These are phyloP conservation scores for Amblyteles armatorius DNA, from an alignment of 2,888 invertebrate species.

Conservation along the genomic window DNA sequence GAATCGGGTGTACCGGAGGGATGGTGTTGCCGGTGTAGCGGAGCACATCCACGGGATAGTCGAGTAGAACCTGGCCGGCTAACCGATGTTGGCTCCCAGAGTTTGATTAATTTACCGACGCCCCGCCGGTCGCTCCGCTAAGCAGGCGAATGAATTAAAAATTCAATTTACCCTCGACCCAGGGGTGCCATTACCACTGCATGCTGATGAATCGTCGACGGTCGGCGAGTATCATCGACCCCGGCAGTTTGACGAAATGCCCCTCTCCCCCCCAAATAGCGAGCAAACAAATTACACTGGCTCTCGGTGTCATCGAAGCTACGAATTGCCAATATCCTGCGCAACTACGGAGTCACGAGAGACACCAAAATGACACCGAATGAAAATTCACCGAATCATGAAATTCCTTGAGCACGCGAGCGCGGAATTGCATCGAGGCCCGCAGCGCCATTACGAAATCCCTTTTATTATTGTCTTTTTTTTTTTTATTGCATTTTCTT, in stretches of 20 bases:
- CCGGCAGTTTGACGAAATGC: slow-evolving; percentile 24
- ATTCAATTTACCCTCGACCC: slow-evolving; percentile 68
- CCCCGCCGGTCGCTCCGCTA: slow-evolving; percentile 46
- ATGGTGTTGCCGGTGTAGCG: slow-evolving; percentile 24
- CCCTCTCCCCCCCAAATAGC: slow-evolving; percentile 12
- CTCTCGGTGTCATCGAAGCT: slow-evolving; percentile 21
- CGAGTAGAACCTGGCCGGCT: slow-evolving; percentile 33
- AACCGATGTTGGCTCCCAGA: slow-evolving; percentile 52
- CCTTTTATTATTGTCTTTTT: slow-evolving; percentile 6
- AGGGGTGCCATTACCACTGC: slow-evolving; percentile 40
- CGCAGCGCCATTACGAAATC: slow-evolving; percentile 4
- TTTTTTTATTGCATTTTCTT: slow-evolving; percentile 41
- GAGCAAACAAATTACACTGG: slow-evolving; percentile 53
- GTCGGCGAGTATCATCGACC: slow-evolving; percentile 46
- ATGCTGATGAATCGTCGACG: slow-evolving; percentile 42
- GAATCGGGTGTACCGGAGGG: slow-evolving; percentile 19
- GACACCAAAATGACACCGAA: slow-evolving; percentile 42
- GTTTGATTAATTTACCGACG: slow-evolving; percentile 69
- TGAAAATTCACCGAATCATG: background rate
- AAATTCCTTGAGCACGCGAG: background rate
- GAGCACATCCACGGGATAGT: slow-evolving; percentile 41
- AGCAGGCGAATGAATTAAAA: slow-evolving; percentile 68
- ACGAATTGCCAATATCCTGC: slow-evolving; percentile 34
- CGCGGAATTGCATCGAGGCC: slow-evolving; percentile 19
- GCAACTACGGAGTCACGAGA: slow-evolving; percentile 17